Conservation (phyloP, 2,113 vertebrate genomes). For the Leucosticte australis region DNA sequence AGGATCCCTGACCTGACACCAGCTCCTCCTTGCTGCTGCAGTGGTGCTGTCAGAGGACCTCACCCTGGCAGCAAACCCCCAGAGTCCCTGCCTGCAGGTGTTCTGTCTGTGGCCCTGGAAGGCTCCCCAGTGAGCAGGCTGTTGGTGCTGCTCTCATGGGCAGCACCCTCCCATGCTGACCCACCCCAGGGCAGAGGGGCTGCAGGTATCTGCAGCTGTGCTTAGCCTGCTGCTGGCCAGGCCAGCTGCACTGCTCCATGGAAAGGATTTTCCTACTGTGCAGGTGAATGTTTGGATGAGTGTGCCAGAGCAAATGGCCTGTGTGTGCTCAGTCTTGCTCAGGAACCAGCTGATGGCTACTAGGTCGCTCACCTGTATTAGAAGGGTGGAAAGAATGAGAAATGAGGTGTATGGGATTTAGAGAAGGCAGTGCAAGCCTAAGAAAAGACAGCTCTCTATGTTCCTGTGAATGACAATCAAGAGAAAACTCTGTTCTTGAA, state of each 20-base stretch:
- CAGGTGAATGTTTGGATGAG: not conserved
- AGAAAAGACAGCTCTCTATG: not conserved
- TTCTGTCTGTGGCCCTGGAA: not conserved
- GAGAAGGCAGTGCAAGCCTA: not conserved
- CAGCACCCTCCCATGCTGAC: not conserved
- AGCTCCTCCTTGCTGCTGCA: not conserved
- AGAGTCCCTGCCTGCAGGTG: not conserved
- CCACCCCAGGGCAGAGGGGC: not conserved
- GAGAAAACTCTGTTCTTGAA: not conserved
- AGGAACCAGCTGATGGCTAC: not conserved
- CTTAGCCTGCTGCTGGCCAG: not conserved
- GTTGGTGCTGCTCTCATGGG: not conserved
- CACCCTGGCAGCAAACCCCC: not conserved
- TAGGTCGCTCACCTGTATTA: not conserved
- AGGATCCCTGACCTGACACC: not conserved
- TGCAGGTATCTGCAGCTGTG: not conserved
- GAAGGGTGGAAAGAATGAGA: not conserved
- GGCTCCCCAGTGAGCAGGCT: not conserved
- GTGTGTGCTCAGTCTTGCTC: not conserved
- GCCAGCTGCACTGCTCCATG: accelerated
- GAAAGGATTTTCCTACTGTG: not conserved
- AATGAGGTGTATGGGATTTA: not conserved
- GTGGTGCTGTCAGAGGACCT: not conserved
- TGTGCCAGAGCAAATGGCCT: not conserved
- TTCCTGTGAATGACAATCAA: not conserved